A percentile compares a stretch with the other conserved stretches of the same genome.
Conservation (phyloP, 2,888 invertebrate species). For the Cosmopolites sordidus region DNA sequence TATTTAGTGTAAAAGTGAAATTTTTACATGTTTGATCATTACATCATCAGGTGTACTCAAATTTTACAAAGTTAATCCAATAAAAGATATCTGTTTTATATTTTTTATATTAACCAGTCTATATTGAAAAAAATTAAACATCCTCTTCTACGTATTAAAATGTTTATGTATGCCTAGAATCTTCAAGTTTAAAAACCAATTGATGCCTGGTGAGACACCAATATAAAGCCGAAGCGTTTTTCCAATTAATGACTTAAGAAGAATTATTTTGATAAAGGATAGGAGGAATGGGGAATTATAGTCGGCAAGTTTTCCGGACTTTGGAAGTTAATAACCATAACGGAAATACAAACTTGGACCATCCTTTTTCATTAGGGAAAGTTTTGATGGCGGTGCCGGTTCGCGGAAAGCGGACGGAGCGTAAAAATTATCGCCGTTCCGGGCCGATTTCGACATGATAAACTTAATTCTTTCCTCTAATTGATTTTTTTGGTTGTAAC, state of each 20-base stretch:
- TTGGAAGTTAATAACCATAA: constrained; percentile 41
- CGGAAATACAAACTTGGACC: constrained; percentile 43
- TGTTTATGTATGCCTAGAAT: too few species aligned
- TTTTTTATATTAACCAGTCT: too few species aligned
- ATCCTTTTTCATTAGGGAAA: constrained; percentile 44
- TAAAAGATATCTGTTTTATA: too few species aligned
- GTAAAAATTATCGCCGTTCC: constrained; percentile 1
- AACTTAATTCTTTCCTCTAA: not conserved
- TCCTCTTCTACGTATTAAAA: too few species aligned
- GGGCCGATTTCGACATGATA: too few species aligned
- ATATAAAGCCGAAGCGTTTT: constrained; percentile 7
- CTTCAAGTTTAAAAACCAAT: too few species aligned
- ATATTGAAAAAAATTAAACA: too few species aligned
- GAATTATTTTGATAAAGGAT: constrained; percentile 45
- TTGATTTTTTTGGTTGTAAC: constrained; percentile 9
- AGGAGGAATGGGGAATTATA: constrained; percentile 37
- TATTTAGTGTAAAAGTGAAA: too few species aligned
- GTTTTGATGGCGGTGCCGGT: constrained; percentile 30
- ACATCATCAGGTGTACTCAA: too few species aligned
- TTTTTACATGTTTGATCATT: too few species aligned
- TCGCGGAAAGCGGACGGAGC: constrained; percentile 1
- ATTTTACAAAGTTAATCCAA: too few species aligned
- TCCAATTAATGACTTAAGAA: constrained; percentile 43
- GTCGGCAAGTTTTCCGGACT: constrained; percentile 28
- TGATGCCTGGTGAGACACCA: not conserved